Evolutionary conservation across 1,140 invertebrate species (phyloP).

Genomic region (Saxidomus purpurata): DNA sequence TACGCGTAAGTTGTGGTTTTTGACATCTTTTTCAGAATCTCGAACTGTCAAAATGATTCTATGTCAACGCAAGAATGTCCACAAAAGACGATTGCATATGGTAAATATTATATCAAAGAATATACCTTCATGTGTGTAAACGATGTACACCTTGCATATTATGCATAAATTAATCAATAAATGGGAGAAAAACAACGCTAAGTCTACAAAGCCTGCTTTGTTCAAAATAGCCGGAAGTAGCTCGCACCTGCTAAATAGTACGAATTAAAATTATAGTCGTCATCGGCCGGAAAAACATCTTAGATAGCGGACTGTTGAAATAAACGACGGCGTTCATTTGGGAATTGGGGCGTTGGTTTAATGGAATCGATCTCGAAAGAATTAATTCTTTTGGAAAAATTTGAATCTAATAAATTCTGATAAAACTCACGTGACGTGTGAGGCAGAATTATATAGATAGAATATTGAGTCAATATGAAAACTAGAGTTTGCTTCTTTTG

Average conservation of each 20-base stretch:
- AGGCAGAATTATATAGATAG: too few species aligned
- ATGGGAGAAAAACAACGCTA: slow-evolving; percentile 65
- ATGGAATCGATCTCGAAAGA: too few species aligned
- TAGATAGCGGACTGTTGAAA: too few species aligned
- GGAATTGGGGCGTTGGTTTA: too few species aligned
- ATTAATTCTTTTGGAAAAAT: too few species aligned
- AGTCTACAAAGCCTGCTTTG: slow-evolving; percentile 67
- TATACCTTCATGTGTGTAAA: slow-evolving; percentile 63
- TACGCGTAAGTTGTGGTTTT: not conserved
- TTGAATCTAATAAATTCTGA: too few species aligned
- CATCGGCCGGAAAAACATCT: not conserved
- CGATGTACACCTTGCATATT: slow-evolving; percentile 44
- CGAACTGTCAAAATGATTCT: not conserved
- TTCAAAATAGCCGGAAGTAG: slow-evolving; percentile 66
- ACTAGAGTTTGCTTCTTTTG: too few species aligned
- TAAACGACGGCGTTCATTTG: too few species aligned
- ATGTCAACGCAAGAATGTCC: not conserved
- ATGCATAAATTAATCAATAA: slow-evolving; percentile 70
- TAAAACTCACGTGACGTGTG: too few species aligned
- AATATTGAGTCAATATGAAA: too few species aligned
- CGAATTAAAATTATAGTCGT: slow-evolving; percentile 6
- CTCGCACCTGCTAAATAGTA: slow-evolving; percentile 55
- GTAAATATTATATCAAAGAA: not conserved
- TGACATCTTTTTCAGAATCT: not conserved
- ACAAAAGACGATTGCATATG: not conserved